A percentile compares a stretch with the other conserved stretches of the same genome.
These are phyloP conservation scores for Sardina pilchardus DNA, from an alignment of 2,113 vertebrate genomes.

Conservation along the genomic window DNA sequence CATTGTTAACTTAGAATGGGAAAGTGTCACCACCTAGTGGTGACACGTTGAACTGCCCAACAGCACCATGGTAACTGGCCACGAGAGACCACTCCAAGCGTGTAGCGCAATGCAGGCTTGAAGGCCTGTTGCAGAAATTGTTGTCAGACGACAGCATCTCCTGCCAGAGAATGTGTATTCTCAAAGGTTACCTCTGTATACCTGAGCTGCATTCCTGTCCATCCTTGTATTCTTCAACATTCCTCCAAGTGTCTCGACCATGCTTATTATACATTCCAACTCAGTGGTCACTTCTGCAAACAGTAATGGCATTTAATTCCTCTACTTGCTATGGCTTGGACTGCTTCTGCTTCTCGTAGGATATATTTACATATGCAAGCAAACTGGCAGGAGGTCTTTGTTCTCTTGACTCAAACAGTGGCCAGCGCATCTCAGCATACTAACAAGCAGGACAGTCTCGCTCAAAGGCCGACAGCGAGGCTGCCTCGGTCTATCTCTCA, in stretches of 20 bases:
- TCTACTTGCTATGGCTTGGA: constrained; percentile 16
- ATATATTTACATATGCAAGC: constrained; percentile 41
- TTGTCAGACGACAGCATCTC: not conserved
- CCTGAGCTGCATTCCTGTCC: not conserved
- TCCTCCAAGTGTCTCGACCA: not conserved
- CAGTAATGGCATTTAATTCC: constrained; percentile 32
- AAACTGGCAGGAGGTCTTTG: not conserved
- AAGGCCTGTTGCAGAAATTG: not conserved
- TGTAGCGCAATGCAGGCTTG: not conserved
- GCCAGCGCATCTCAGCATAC: constrained; percentile 12
- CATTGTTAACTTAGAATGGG: constrained; percentile 13
- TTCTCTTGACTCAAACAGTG: constrained; percentile 25
- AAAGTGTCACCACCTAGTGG: constrained; percentile 43
- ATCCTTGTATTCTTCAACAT: not conserved
- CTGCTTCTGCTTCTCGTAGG: not conserved
- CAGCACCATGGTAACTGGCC: not conserved
- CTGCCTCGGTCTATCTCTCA: not conserved
- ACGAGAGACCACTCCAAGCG: not conserved
- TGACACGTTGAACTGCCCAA: not conserved
- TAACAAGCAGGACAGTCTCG: not conserved
- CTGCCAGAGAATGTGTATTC: not conserved
- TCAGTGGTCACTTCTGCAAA: constrained; percentile 13
- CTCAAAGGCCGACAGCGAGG: not conserved
- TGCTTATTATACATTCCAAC: not conserved
- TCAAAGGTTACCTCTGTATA: not conserved